These are phyloP conservation scores for Balanococcus diminutus DNA, from an alignment of 2,888 invertebrate species.

Conservation along the genomic window DNA sequence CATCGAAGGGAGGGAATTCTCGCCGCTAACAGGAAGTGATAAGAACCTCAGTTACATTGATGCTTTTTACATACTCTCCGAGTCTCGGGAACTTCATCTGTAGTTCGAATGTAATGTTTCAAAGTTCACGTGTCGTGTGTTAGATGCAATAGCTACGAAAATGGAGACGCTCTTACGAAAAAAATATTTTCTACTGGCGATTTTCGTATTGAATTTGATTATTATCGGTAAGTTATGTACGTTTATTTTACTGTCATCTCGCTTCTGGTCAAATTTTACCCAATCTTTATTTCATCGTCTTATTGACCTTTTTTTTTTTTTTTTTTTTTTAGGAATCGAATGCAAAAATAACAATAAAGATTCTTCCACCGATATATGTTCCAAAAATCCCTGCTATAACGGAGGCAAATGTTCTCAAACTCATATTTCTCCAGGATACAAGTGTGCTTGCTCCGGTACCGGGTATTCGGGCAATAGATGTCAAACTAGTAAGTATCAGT, in stretches of 20 bases:
- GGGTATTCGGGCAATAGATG: conserved; percentile 75
- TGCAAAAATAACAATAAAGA: not conserved
- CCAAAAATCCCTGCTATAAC: conserved; percentile 69
- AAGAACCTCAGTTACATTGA: not conserved
- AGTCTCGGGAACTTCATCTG: not conserved
- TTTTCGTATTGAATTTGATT: not conserved
- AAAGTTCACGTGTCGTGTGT: not conserved
- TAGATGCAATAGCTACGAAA: not conserved
- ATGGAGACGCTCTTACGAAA: not conserved
- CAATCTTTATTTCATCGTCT: not conserved
- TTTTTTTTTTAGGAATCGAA: not conserved
- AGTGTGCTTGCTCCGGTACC: conserved; percentile 76
- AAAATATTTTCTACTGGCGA: not conserved
- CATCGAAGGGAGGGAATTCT: not conserved
- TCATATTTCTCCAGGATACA: conserved; percentile 69
- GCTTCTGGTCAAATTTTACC: no score
- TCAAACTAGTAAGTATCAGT: conserved; percentile 67
- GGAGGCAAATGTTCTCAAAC: conserved; percentile 74
- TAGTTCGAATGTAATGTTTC: conserved; percentile 16
- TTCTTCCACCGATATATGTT: conserved; percentile 67
- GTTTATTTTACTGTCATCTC: no score
- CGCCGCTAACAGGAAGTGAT: not conserved
- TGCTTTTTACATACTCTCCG: not conserved
- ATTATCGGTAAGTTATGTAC: not conserved
- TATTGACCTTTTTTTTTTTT: not conserved